These are phyloP conservation scores for Oreochromis aureus DNA, from an alignment of 2,113 vertebrate genomes.

Conservation along the genomic window DNA sequence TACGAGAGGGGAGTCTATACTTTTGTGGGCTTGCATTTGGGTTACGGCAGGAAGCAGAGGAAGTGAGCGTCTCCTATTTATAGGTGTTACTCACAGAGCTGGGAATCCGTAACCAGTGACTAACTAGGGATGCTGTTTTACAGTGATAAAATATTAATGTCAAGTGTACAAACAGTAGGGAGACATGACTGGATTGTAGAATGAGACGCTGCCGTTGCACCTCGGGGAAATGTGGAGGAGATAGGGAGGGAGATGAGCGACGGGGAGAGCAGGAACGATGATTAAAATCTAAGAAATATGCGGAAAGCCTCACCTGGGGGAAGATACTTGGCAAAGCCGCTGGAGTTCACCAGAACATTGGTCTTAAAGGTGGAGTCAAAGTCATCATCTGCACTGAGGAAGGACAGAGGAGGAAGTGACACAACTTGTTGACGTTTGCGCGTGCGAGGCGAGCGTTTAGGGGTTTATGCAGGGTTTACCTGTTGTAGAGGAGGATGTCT, in stretches of 20 bases:
- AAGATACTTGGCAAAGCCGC: conserved; percentile 74
- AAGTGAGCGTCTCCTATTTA: conserved; percentile 26
- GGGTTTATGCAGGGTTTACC: conserved; percentile 52
- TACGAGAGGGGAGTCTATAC: background rate
- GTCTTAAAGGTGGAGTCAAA: conserved; percentile 82
- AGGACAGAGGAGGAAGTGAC: conserved; percentile 24
- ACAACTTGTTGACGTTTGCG: background rate
- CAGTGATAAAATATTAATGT: conserved; percentile 44
- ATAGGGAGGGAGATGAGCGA: background rate
- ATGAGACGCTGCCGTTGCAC: background rate
- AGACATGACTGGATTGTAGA: background rate
- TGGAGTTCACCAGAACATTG: conserved; percentile 79
- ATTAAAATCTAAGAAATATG: background rate
- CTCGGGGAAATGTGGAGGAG: background rate
- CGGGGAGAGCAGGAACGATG: background rate
- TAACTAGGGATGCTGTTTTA: conserved; percentile 23
- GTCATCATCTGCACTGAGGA: conserved; percentile 77
- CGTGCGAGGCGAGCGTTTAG: background rate
- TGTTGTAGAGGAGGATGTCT: conserved; percentile 79
- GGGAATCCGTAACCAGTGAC: background rate
- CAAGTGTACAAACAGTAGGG: conserved; percentile 1
- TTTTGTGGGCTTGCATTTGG: conserved; percentile 1
- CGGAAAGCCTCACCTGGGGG: conserved; percentile 71
- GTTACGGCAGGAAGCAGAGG: background rate
- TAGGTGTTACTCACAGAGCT: conserved; percentile 1